These are phyloP conservation scores for Drosophila seguyi DNA, from an alignment of 1,140 invertebrate genomes.

Conservation along the genomic window DNA sequence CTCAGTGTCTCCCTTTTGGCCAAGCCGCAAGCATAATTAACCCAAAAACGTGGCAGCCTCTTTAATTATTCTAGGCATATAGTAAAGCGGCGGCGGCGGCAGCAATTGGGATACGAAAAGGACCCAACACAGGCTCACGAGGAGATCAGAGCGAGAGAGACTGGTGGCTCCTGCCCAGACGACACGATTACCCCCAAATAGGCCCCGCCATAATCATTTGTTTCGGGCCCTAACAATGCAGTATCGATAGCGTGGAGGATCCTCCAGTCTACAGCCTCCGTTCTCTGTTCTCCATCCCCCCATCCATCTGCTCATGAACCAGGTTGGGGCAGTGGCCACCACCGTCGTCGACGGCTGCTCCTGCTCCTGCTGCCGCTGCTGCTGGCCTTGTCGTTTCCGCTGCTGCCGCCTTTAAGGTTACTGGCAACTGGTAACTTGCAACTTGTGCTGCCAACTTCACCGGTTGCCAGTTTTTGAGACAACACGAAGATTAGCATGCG, in stretches of 20 bases:
- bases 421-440: constrained; percentile 42
- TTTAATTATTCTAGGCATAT: constrained; percentile 49
- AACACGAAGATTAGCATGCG: constrained; percentile 84
- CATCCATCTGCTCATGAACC: constrained; percentile 2
- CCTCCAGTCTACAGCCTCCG: constrained; percentile 15
- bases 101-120: constrained; percentile 39
- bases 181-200: constrained; percentile 78
- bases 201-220: constrained; percentile 77
- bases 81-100: constrained; percentile 20
- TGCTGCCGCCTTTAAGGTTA: constrained; percentile 30
- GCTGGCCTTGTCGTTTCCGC: constrained; percentile 46
- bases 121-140: constrained; percentile 41
- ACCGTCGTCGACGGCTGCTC: constrained; percentile 21
- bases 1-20: constrained; percentile 12
- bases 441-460: constrained; percentile 63
- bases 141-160: constrained; percentile 1
- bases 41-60: constrained; percentile 46
- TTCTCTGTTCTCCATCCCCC: neutral
- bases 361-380: constrained; percentile 3
- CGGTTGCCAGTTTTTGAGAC: constrained; percentile 75
- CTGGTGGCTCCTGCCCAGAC: constrained; percentile 44
- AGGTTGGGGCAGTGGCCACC: constrained; percentile 38
- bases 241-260: constrained; percentile 53
- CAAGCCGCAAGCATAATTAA: constrained; percentile 43
- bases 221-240: constrained; percentile 73